Conservation (phyloP, 2,888 invertebrate species). For the Theretra japonica region DNA sequence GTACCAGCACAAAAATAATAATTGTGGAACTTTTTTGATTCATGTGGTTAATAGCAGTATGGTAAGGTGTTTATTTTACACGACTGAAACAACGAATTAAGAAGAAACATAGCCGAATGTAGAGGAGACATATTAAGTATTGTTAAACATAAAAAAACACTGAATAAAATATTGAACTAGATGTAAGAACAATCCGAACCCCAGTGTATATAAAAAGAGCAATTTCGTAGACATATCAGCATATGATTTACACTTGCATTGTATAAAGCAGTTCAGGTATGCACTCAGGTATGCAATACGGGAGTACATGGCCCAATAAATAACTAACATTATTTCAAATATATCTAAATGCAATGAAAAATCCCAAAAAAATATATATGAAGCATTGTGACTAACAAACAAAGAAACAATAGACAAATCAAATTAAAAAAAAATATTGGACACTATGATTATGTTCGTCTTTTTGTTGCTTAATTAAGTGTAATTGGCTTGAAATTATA, state of each 20-base stretch:
- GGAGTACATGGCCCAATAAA: background rate
- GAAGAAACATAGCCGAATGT: no score
- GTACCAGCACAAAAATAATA: no score
- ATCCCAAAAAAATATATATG: no score
- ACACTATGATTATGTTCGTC: background rate
- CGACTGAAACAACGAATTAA: no score
- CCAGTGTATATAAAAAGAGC: conserved; percentile 12
- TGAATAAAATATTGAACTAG: no score
- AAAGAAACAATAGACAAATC: no score
- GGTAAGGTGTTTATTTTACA: no score
- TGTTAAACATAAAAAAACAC: no score
- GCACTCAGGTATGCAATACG: background rate
- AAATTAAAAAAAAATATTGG: background rate
- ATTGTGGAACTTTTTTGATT: no score
- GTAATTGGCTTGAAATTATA: background rate
- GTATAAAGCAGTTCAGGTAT: conserved; percentile 1
- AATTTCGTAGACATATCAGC: conserved; percentile 22
- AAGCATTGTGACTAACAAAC: no score
- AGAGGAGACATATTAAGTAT: no score
- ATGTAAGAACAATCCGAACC: background rate
- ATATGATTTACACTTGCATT: conserved; percentile 22
- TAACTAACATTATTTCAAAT: background rate
- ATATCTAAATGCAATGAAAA: background rate
- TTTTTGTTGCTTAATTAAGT: background rate
- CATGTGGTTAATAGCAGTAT: no score